Percentiles rank a stretch among this genome's conserved stretches.
These are phyloP conservation scores for Neodon shergylaensis DNA, from an alignment of 2,113 vertebrate genomes.

Conservation along the genomic window DNA sequence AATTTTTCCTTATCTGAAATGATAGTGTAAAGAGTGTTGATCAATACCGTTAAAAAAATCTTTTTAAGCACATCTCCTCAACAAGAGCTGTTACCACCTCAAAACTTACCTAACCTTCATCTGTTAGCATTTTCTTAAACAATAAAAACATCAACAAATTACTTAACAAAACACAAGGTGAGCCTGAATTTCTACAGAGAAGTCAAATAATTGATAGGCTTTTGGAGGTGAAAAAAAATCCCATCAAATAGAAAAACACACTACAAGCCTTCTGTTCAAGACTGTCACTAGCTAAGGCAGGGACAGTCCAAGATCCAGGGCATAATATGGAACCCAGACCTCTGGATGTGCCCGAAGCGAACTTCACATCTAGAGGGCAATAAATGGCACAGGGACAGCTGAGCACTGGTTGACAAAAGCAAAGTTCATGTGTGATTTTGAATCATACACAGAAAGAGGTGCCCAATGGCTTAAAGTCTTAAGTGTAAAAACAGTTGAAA, in stretches of 20 bases:
- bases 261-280: not conserved
- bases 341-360: not conserved
- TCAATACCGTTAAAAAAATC: constrained; percentile 29
- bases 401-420: not conserved
- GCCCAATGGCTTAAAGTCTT: not conserved
- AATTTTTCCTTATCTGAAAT: constrained; percentile 66
- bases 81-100: constrained; percentile 1
- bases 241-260: not conserved
- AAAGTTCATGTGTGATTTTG: not conserved
- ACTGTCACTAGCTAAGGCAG: not conserved
- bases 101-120: constrained; percentile 23
- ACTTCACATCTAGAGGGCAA: not conserved
- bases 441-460: constrained; percentile 5
- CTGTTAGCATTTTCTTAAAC: constrained; percentile 54
- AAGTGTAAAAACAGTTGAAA: constrained; percentile 1
- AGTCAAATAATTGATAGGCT: not conserved
- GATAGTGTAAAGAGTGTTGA: constrained; percentile 48
- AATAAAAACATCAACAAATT: constrained; percentile 1
- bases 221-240: constrained; percentile 46
- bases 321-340: not conserved
- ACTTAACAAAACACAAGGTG: constrained; percentile 10
- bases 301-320: not conserved
- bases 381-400: not conserved
- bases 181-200: constrained; percentile 16
- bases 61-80: constrained; percentile 42